Percentiles rank a stretch among this genome's conserved stretches.
Evolutionary conservation across 2,888 invertebrate genomes (phyloP).

Genomic region (Congeria kusceri): DNA sequence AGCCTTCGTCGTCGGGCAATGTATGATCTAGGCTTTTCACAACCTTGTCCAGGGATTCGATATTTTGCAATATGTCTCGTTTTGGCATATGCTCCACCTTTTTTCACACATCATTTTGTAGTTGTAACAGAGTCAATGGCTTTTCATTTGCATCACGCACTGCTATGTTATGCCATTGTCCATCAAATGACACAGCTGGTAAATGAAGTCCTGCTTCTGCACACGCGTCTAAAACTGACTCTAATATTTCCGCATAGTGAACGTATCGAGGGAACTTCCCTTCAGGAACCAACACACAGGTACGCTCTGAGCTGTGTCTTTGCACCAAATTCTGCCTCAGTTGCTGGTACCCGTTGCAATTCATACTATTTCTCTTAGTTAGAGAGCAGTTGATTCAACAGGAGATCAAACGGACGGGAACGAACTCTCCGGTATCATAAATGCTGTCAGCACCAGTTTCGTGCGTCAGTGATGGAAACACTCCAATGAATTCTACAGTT

Average conservation of each 20-base stretch:
- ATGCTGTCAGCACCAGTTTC: background rate
- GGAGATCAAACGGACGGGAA: background rate
- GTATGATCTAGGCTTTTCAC: background rate
- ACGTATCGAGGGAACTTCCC: conserved; percentile 13
- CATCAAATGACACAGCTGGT: conserved; percentile 15
- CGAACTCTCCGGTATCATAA: background rate
- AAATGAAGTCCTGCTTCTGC: conserved; percentile 8
- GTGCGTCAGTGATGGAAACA: background rate
- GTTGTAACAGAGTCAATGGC: conserved; percentile 13
- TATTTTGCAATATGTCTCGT: background rate
- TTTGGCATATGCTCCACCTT: conserved; percentile 13
- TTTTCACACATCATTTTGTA: conserved; percentile 28
- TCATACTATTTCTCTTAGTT: conserved; percentile 15
- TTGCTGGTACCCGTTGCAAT: conserved; percentile 13
- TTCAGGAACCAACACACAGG: conserved; percentile 26
- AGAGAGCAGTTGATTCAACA: background rate
- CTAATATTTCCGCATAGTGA: conserved; percentile 16
- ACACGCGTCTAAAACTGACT: conserved; percentile 6
- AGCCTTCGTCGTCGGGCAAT: background rate
- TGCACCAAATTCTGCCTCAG: conserved; percentile 23
- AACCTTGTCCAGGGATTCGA: background rate
- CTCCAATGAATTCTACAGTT: conserved; percentile 16
- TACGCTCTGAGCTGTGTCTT: background rate
- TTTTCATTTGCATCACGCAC: background rate
- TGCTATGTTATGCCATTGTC: conserved; percentile 19